These are phyloP conservation scores for Bilobella aurantiaca DNA, from an alignment of 1,140 invertebrate species.

Conservation along the genomic window DNA sequence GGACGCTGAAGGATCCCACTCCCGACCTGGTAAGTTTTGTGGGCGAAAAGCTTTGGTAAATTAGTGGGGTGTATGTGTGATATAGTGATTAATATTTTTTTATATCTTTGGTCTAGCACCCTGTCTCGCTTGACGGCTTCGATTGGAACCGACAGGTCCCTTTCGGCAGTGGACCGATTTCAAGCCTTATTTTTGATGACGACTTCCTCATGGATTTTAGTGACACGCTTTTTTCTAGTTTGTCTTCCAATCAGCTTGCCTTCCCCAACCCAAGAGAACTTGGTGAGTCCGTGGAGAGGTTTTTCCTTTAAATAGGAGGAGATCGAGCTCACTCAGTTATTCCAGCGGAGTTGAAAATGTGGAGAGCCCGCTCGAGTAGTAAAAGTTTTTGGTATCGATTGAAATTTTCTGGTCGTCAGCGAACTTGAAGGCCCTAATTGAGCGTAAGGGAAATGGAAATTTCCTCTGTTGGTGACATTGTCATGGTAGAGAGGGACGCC, in stretches of 20 bases:
- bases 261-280: slow-evolving; percentile 96
- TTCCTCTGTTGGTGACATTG: no score
- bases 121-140: slow-evolving; percentile 33
- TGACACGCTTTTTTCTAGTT: slow-evolving; percentile 78
- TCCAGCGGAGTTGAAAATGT: no score
- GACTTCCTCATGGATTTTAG: slow-evolving; percentile 81
- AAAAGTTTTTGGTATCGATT: no score
- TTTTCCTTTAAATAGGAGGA: no score
- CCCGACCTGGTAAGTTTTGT: slow-evolving; percentile 56
- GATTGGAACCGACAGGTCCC: slow-evolving; percentile 30
- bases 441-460: no score
- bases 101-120: slow-evolving; percentile 29
- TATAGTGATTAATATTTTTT: neutral
- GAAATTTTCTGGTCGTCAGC: no score
- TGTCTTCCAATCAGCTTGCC: slow-evolving; percentile 76
- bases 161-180: slow-evolving; percentile 29
- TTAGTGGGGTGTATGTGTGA: neutral
- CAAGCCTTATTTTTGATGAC: slow-evolving; percentile 59
- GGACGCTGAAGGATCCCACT: slow-evolving; percentile 55
- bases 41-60: no score
- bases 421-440: no score
- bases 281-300: no score
- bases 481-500: no score
- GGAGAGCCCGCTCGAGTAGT: no score
- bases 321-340: no score